Percentiles rank a stretch among this genome's conserved stretches.
Conservation (phyloP, 2,113 vertebrate species). For the Eptatretus burgeri region DNA sequence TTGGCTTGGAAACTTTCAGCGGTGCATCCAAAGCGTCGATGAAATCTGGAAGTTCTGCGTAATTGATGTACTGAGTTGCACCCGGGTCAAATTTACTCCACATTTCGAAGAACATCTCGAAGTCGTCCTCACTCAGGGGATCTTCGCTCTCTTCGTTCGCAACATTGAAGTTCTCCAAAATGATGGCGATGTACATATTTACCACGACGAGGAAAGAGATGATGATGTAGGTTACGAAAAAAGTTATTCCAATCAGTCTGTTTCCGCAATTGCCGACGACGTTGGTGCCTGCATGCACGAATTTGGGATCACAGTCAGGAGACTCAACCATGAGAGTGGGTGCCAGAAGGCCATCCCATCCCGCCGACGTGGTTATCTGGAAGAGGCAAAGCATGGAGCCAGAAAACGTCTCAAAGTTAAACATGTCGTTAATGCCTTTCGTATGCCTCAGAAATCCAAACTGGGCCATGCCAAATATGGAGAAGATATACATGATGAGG, state of each 20-base stretch:
- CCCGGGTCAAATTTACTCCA: conserved; percentile 1
- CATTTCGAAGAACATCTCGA: background rate
- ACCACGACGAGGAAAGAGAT: conserved; percentile 6
- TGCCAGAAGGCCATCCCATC: conserved; percentile 4
- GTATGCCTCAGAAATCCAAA: conserved; percentile 3
- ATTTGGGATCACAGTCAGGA: background rate
- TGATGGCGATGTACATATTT: conserved; percentile 2
- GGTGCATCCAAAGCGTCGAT: background rate
- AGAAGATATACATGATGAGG: conserved; percentile 6
- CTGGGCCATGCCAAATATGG: conserved; percentile 1
- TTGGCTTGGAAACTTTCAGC: background rate
- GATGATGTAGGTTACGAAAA: conserved; percentile 4
- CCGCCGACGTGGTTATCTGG: conserved; percentile 6
- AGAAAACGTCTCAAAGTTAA: background rate
- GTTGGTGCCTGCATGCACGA: background rate
- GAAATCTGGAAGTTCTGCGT: background rate
- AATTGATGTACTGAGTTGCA: background rate
- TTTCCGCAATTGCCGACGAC: conserved; percentile 1
- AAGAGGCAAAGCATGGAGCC: conserved; percentile 7
- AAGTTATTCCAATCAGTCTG: background rate
- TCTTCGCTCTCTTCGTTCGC: conserved; percentile 2
- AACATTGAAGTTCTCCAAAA: background rate
- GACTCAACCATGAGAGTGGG: background rate
- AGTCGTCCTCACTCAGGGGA: conserved; percentile 6
- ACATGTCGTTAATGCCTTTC: conserved; percentile 4